These are phyloP conservation scores for Trypoxylus dichotomus DNA, from an alignment of 1,140 invertebrate genomes.

Conservation along the genomic window DNA sequence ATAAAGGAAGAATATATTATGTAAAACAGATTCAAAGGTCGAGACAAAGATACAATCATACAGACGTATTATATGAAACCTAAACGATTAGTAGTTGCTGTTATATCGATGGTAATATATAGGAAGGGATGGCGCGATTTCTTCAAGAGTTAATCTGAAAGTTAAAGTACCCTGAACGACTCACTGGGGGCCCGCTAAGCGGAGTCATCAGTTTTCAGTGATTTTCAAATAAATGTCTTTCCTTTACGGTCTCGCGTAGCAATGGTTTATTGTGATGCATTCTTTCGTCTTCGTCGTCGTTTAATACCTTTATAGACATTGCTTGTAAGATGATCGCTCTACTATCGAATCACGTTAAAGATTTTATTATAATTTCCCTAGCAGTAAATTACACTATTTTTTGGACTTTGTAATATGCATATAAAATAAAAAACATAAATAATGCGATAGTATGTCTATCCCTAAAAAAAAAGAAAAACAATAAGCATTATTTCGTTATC, in stretches of 20 bases:
- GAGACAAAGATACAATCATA: neutral
- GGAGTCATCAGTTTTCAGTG: conserved; percentile 43
- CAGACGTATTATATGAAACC: neutral
- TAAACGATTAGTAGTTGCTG: neutral
- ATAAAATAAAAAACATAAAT: too few species aligned
- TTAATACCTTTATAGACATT: neutral
- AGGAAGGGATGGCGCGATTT: conserved; percentile 34
- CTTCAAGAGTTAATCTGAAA: conserved; percentile 46
- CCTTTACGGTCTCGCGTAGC: conserved; percentile 8
- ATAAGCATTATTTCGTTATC: too few species aligned
- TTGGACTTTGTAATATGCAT: too few species aligned
- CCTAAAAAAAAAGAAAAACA: too few species aligned
- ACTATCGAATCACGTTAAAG: too few species aligned
- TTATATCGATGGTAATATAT: neutral
- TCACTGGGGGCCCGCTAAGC: conserved; percentile 35
- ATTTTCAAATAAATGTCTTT: conserved; percentile 41
- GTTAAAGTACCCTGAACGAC: conserved; percentile 42
- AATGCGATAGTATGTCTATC: too few species aligned
- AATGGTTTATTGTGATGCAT: neutral
- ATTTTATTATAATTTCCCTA: too few species aligned
- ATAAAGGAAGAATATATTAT: too few species aligned
- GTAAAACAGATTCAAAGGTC: too few species aligned
- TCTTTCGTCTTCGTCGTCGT: neutral
- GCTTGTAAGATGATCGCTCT: neutral
- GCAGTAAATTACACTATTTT: too few species aligned